Conservation (phyloP, 1,140 invertebrate species). For the Thaumetopoea pityocampa region DNA sequence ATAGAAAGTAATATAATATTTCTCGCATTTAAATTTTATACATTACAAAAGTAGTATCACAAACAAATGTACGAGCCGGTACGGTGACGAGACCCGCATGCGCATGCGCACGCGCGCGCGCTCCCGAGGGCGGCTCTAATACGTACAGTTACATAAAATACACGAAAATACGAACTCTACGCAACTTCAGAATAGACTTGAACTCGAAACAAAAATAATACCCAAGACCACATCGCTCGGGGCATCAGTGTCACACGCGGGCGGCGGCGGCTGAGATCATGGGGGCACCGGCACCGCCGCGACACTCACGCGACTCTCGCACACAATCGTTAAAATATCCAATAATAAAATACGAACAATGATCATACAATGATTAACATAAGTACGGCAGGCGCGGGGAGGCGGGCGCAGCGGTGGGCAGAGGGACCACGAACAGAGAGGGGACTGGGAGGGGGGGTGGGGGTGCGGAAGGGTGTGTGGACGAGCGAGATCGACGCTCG, state of each 20-base stretch:
- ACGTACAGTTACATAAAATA: slow-evolving; percentile 70
- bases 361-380: slow-evolving; percentile 41
- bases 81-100: slow-evolving; percentile 68
- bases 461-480: slow-evolving; percentile 12
- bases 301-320: slow-evolving; percentile 42
- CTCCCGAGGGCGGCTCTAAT: slow-evolving; percentile 59
- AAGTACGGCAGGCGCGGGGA: slow-evolving; percentile 37
- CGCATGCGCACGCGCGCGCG: slow-evolving; percentile 56
- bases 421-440: slow-evolving; percentile 2
- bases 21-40: slow-evolving; percentile 69
- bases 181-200: slow-evolving; percentile 69
- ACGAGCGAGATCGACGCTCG: slow-evolving; percentile 34
- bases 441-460: slow-evolving; percentile 12
- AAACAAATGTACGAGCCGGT: slow-evolving; percentile 75
- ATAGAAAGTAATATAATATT: slow-evolving; percentile 62
- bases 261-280: slow-evolving; percentile 67
- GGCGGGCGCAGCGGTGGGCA: slow-evolving; percentile 44
- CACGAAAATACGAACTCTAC: slow-evolving; percentile 64
- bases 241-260: slow-evolving; percentile 60
- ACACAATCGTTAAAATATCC: slow-evolving; percentile 36
- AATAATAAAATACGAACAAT: slow-evolving; percentile 51
- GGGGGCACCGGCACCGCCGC: slow-evolving; percentile 51
- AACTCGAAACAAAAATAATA: slow-evolving; percentile 71
- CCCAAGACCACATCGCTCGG: slow-evolving; percentile 63
- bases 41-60: slow-evolving; percentile 76